Conservation (phyloP, 2,113 vertebrate genomes). For the Laticauda laticaudata region DNA sequence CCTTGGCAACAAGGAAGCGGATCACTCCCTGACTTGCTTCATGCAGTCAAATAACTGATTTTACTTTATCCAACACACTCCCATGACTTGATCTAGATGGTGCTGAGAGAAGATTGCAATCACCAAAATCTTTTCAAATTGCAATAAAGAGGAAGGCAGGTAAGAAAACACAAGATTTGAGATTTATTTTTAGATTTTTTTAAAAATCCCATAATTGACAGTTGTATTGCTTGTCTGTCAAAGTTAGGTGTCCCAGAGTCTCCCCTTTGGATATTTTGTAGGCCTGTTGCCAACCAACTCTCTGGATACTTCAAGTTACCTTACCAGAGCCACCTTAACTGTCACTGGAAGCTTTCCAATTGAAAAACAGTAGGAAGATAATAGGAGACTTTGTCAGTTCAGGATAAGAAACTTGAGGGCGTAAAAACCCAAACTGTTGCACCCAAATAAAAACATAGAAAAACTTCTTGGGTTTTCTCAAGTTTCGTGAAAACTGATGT, state of each 20-base stretch:
- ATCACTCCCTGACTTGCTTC: constrained; percentile 62
- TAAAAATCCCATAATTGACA: background rate
- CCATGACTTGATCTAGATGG: constrained; percentile 27
- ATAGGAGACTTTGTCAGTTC: background rate
- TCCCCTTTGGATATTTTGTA: background rate
- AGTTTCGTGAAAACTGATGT: background rate
- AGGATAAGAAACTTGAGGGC: background rate
- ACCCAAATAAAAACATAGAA: fast-evolving
- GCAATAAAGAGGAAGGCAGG: constrained; percentile 23
- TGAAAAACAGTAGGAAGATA: background rate
- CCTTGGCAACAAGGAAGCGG: constrained; percentile 60
- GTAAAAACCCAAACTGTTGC: background rate
- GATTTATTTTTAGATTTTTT: background rate
- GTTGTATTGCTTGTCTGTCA: background rate
- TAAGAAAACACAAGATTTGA: constrained; percentile 27
- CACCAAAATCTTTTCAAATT: constrained; percentile 9
- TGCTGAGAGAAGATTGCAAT: background rate
- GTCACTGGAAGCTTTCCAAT: background rate
- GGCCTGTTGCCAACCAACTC: background rate
- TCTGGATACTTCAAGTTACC: background rate
- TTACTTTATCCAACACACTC: constrained; percentile 3
- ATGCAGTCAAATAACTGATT: constrained; percentile 39
- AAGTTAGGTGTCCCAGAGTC: background rate
- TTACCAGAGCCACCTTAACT: background rate
- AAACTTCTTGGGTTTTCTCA: background rate